These are phyloP conservation scores for Pantherophis vulpinus DNA, from an alignment of 2,797 vertebrate species.

Conservation along the genomic window DNA sequence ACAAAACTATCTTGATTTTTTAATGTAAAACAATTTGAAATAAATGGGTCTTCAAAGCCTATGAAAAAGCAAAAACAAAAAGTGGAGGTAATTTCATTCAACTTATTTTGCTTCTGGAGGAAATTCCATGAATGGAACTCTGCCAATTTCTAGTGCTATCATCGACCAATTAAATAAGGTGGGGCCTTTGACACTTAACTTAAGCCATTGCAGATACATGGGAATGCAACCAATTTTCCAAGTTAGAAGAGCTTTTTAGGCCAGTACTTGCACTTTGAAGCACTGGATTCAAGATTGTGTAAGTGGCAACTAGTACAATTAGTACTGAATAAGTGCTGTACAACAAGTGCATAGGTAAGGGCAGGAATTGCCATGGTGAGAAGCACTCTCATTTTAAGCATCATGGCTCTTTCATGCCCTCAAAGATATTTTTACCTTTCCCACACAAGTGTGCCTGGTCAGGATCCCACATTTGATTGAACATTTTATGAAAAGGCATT, in stretches of 20 bases:
- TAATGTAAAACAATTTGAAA: neutral
- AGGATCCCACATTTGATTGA: neutral
- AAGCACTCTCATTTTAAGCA: neutral
- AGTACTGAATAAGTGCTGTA: neutral
- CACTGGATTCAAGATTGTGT: neutral
- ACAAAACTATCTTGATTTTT: neutral
- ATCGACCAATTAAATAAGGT: neutral
- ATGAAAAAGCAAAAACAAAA: neutral
- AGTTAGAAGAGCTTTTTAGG: neutral
- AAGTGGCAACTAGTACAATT: neutral
- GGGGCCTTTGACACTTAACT: neutral
- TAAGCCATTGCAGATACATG: neutral
- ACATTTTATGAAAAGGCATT: neutral
- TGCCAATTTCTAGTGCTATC: neutral
- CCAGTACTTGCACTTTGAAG: neutral
- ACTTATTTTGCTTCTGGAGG: neutral
- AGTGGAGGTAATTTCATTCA: neutral
- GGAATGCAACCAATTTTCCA: neutral
- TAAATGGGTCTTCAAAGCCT: neutral
- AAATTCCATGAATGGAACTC: neutral
- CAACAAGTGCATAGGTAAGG: neutral
- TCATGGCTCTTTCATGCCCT: neutral
- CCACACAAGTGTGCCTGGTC: neutral
- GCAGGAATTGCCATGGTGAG: neutral
- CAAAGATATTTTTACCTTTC: neutral